Base-by-base conservation (phyloP, 2,797 vertebrate species). In the Lycodopsis pacificus region DNA sequence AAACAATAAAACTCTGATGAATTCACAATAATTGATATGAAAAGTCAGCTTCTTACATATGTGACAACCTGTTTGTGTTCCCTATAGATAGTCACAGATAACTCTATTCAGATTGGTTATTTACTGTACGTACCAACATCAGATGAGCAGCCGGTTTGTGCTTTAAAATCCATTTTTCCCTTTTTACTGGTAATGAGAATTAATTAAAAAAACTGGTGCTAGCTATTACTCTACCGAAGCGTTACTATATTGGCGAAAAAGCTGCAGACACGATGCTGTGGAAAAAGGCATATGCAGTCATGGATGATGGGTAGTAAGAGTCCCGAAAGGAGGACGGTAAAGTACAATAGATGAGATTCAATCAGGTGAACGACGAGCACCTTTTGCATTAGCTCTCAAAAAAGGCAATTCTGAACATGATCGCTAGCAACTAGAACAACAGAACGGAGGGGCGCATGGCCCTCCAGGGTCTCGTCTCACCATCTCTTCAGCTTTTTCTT, bases 171-270 rank as follows among this genome's bases (percentile, higher is more conserved):
- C 97, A 95, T 96, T 88, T 54, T 97, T 96, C 96, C 96, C 95
- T 96, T 97, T 97, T 97, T 74, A 97, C 95, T 95, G 96, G 97
- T 95, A 96, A 97, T 96, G 94, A 97, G 95, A 96, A 97, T 93
- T 96, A 96, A 97, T 96, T 96, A 93, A 97, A 92, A 57, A 94
- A 98, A 97, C 96, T 92, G 95, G 97, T 95, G 97, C 97, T 97
- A 99, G 95, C 97, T 97, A 97, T 96, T 96, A 98, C 96, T 97
- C 97, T 98, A 98, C 96, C 95, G 94, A 97, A 99, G 97, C 98
- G 93, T 98, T 96, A 97, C 97, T 97, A 98, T 97, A 97, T 96
- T 96, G 97, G 97, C 97, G 95, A 96, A 54, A 96, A 98, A 98
- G 97, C 97, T 97, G 97, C 97, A 97, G 97, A 98, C 96, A 96